Conservation (phyloP, 2,888 invertebrate genomes). For the Chaetoderma sp. region DNA sequence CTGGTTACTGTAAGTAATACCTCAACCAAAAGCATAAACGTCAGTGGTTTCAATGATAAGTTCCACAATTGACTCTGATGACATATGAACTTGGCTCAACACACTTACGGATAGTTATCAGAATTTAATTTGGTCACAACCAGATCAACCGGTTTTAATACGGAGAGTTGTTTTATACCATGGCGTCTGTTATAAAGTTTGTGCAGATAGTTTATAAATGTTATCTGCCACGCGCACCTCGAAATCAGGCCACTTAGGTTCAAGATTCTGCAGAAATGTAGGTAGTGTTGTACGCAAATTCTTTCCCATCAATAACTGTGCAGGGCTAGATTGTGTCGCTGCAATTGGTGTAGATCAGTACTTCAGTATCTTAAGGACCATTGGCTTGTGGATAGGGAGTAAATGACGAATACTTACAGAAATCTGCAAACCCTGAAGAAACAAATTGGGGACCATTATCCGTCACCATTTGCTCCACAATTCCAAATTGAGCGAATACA, state of each 20-base stretch:
- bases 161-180: neutral
- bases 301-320: conserved; percentile 4
- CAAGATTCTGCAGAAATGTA: neutral
- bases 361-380: conserved; percentile 1
- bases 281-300: neutral
- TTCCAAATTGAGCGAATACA: conserved; percentile 19
- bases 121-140: conserved; percentile 8
- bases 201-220: neutral
- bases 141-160: neutral
- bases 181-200: conserved; percentile 5
- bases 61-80: neutral
- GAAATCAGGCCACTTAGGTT: neutral
- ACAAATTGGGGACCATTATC: conserved; percentile 25
- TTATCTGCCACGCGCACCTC: neutral
- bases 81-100: neutral
- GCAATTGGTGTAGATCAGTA: conserved; percentile 15
- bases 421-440: conserved; percentile 1
- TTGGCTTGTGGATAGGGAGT: conserved; percentile 19
- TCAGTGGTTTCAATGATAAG: neutral
- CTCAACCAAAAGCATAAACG: too few relatives aligned
- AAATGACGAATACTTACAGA: conserved; percentile 2
- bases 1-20: too few relatives aligned
- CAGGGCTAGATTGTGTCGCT: conserved; percentile 8
- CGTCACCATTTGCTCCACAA: conserved; percentile 11
- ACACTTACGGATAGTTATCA: neutral